These are phyloP conservation scores for Leptopilina drosophilae DNA, from an alignment of 2,888 invertebrate genomes.

Conservation along the genomic window DNA sequence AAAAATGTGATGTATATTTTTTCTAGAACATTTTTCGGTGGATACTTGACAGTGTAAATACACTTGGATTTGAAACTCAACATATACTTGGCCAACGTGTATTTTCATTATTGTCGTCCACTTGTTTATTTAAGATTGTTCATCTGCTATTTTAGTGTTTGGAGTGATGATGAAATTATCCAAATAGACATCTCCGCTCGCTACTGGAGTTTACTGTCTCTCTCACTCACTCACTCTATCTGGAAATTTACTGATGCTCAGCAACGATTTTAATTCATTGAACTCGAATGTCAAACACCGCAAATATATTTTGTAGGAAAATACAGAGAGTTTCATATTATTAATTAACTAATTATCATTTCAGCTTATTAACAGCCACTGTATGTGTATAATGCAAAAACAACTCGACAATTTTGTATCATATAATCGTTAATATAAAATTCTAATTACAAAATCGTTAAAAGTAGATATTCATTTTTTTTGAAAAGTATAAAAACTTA, in stretches of 20 bases:
- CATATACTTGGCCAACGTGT: not conserved
- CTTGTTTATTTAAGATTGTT: slow-evolving; percentile 41
- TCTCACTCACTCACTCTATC: not conserved
- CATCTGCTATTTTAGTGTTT: slow-evolving; percentile 11
- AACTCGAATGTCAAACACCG: slow-evolving; percentile 19
- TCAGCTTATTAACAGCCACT: not conserved
- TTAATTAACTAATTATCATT: slow-evolving; percentile 17
- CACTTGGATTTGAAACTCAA: slow-evolving; percentile 29
- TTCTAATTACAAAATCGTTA: no score
- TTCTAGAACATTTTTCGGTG: not conserved
- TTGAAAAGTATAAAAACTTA: no score
- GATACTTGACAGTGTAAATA: slow-evolving; percentile 29
- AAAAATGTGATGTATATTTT: slow-evolving; percentile 24
- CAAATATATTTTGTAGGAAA: not conserved
- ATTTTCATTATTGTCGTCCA: slow-evolving; percentile 18
- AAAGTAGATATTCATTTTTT: no score
- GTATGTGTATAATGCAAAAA: no score
- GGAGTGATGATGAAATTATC: slow-evolving; percentile 16
- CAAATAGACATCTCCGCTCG: slow-evolving; percentile 13
- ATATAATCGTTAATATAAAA: no score
- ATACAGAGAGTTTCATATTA: not conserved
- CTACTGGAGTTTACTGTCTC: slow-evolving; percentile 18
- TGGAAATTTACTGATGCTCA: slow-evolving; percentile 28
- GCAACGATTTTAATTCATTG: slow-evolving; percentile 16
- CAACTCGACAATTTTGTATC: no score